Base-by-base conservation (phyloP, 2,113 vertebrate species). In the Tupaia tana region DNA sequence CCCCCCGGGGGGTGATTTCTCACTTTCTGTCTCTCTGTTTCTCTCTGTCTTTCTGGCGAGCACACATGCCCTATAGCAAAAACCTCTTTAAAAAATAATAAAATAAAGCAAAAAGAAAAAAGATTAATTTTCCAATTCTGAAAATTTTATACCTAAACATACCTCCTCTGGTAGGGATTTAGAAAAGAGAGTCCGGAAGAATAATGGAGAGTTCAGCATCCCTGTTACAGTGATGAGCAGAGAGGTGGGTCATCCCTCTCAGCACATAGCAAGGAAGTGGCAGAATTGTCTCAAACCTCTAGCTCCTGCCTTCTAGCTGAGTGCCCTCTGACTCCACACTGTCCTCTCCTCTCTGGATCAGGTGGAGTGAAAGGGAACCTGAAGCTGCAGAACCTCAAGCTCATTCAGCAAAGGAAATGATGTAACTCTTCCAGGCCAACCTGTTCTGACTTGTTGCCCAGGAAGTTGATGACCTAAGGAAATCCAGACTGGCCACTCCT, bases 391-490 rank as follows among this genome's bases (percentile, higher is more conserved):
- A 67, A n/a, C 34, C 59, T 54, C 54, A 52, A 61, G 85, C 78
- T 34, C 59, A 16, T 75, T 78, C 31, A 56, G 8, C 19, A 58
- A 29, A 52, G 52, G 24, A 91, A 58, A 6, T 75, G 91, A 79
- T 14, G n/a, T 83, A 66, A 86, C 27, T 31, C 81, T 75, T 27
- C 27, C 14, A 27, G 13, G n/a, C n/a, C 29, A 69, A 3, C 63
- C 64, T 88, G 82, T 81, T 80, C 86, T 88, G 81, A 90, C 78
- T 86, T 88, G 74, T 20, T 61, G 22, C 75, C 25, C 70, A 79
- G 82, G 58, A 90, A 86, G 64, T 43, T 8, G 15, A 56, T 8
- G 56, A 58, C 75, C 67, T 75, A 29, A 86, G 80, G 79, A 89
- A 70, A 70, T 43, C 56, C 59, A 74, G 22, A 10, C 25, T 20